Evolutionary conservation across 1,140 invertebrate genomes (phyloP), one percentile per base, ranked within the genome.

Genomic region (Mercenaria mercenaria): DNA sequence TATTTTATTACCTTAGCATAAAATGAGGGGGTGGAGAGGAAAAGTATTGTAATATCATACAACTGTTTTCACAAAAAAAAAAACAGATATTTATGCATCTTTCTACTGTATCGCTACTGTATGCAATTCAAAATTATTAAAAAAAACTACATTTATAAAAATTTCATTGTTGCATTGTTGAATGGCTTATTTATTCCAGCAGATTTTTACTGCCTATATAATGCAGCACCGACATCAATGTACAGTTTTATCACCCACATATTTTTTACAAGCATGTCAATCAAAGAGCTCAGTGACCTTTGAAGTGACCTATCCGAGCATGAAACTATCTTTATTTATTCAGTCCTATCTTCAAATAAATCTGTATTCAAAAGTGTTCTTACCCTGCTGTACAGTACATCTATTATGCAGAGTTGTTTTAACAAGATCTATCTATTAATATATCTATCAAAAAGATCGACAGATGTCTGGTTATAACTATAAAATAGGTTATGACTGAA

Each of bases 381-480:
- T 56, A 56, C 52, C 29, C 61, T n/a, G 18, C 32, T 37, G 26
- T 67, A 67, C 32, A 67, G 52, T 29, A 67, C 11, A 67, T 32
- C 3, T 67, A 32, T 23, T 56, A 8, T 8, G n/a, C 52, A 20
- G 26, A 18, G 8, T 67, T 67, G 61, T 67, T 37, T 29, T 32
- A 32, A 61, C 56, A 11, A 32, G n/a, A 32, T 67, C 26, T 67
- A 67, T 67, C 61, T 32, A 20, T 29, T 11, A 67, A 32, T 37
- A 29, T 32, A 67, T 67, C 29, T 67, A 67, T 37, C n/a, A 67
- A 32, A 67, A 67, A 67, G 61, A 67, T 67, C 61, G 29, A 67
- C 61, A 67, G 61, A 67, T 67, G 61, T 67, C 61, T 67, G 18
- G n/a, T 10, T 67, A 6, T 6, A 67, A n/a, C n/a, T n/a, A n/a